Conservation (phyloP, 2,888 invertebrate genomes). For the Dioctria rufipes region DNA sequence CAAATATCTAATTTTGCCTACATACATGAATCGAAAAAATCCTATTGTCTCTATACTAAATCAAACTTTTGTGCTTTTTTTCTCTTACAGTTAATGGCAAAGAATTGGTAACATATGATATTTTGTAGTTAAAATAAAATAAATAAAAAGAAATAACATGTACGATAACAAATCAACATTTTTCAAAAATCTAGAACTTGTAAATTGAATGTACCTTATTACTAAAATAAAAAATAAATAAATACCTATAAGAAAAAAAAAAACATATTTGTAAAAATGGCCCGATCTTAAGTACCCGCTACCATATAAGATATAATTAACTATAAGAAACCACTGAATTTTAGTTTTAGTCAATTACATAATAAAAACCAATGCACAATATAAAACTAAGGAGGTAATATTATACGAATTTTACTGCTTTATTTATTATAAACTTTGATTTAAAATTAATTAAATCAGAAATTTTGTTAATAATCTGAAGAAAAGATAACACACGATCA, state of each 20-base stretch:
- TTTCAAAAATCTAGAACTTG: conserved; percentile 24
- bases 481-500: no score
- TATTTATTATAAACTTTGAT: no score
- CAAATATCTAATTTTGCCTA: not conserved
- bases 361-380: conserved; percentile 39
- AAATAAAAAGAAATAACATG: conserved; percentile 6
- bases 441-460: no score
- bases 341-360: conserved; percentile 50
- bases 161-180: conserved; percentile 22
- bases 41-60: no score
- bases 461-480: no score
- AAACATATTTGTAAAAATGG: conserved; percentile 40
- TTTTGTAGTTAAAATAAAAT: conserved; percentile 25
- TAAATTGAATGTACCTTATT: conserved; percentile 50
- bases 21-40: not conserved
- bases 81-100: not conserved
- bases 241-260: no score
- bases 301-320: conserved; percentile 32
- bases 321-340: conserved; percentile 2
- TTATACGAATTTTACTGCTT: not conserved
- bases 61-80: no score
- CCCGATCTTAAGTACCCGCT: conserved; percentile 42
- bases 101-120: conserved; percentile 38
- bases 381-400: conserved; percentile 18
- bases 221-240: conserved; percentile 5